Percentiles rank a stretch among this genome's conserved stretches.
phyloP scores from a whole-genome alignment of 2,888 invertebrate species.

The Seira ritae region DNA sequence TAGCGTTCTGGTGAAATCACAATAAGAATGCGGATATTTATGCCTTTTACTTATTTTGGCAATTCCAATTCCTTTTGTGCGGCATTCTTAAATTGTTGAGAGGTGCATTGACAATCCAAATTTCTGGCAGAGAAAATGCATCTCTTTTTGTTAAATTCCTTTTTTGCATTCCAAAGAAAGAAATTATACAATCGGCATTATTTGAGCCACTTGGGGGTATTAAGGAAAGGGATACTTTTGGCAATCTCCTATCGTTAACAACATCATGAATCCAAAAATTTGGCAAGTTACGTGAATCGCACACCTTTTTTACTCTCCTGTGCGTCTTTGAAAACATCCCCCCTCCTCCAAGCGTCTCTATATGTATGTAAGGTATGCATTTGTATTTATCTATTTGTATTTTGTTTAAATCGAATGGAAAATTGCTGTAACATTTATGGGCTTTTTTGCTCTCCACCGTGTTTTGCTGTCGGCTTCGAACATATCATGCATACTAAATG shows the following conservation, averaged over 20 bases:
- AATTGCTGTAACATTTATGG: slow-evolving; percentile 25
- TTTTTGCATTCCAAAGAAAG: background rate
- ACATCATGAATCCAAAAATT: background rate
- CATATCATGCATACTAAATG: slow-evolving; percentile 46
- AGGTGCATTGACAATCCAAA: background rate
- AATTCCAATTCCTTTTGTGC: no score
- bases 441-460: background rate
- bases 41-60: background rate
- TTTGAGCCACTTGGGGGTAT: slow-evolving; percentile 13
- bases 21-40: background rate
- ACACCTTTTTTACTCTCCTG: background rate
- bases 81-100: no score
- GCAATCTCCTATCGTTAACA: background rate
- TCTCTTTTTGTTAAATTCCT: background rate
- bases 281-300: background rate
- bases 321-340: background rate
- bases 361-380: no score
- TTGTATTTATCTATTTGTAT: background rate
- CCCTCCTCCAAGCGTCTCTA: background rate
- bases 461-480: slow-evolving; percentile 1
- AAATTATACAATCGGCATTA: background rate
- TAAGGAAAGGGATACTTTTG: slow-evolving; percentile 7
- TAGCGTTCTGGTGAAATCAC: background rate
- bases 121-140: background rate
- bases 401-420: background rate